These are phyloP conservation scores for Hedya salicella DNA, from an alignment of 2,888 invertebrate genomes.

Conservation along the genomic window DNA sequence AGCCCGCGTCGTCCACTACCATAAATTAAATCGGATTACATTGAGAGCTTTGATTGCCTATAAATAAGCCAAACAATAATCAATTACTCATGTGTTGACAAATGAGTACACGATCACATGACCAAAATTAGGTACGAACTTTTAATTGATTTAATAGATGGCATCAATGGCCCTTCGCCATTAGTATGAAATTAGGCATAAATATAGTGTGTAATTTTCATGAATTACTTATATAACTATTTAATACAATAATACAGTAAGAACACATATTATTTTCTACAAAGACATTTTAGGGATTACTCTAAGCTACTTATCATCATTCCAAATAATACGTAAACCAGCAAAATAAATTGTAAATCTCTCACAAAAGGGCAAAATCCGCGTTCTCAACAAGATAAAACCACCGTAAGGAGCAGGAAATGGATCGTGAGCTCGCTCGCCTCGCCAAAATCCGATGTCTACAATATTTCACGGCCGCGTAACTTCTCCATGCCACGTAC, in stretches of 20 bases:
- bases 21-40: conserved; percentile 28
- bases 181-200: not conserved
- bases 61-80: conserved; percentile 11
- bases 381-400: conserved; percentile 52
- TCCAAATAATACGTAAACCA: conserved; percentile 15
- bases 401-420: conserved; percentile 52
- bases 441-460: conserved; percentile 60
- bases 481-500: conserved; percentile 71
- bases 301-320: conserved; percentile 1
- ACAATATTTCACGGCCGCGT: conserved; percentile 69
- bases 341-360: conserved; percentile 21
- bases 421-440: conserved; percentile 56
- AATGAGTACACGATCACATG: conserved; percentile 8
- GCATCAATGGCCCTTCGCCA: not conserved
- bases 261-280: not conserved
- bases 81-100: conserved; percentile 21
- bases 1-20: conserved; percentile 41
- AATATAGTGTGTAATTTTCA: too few species aligned
- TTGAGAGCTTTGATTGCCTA: conserved; percentile 1
- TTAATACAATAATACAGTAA: not conserved
- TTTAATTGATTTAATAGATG: not conserved
- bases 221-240: too few species aligned
- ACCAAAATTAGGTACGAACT: not conserved
- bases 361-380: conserved; percentile 37
- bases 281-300: not conserved